These are phyloP conservation scores for Philonicus albiceps DNA, from an alignment of 2,888 invertebrate species.

Conservation along the genomic window DNA sequence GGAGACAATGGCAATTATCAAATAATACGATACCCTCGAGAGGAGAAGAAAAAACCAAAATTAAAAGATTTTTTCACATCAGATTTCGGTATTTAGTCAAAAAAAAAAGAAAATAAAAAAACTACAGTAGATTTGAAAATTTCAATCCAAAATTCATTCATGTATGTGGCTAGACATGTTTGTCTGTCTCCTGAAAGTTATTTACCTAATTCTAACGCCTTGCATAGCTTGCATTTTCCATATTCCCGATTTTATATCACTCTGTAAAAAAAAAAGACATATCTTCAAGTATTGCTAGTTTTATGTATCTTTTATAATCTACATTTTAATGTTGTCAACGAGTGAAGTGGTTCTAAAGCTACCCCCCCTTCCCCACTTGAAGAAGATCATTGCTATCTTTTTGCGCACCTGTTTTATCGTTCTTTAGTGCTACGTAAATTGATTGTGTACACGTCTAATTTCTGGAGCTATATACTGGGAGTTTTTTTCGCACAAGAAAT, in stretches of 20 bases:
- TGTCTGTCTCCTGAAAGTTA: not conserved
- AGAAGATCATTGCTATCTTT: not conserved
- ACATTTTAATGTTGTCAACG: not conserved
- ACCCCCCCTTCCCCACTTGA: not conserved
- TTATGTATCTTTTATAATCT: not conserved
- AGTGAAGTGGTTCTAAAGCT: not conserved
- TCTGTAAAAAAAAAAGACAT: not conserved
- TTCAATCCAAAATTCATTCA: slow-evolving; percentile 42
- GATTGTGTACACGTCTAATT: not conserved
- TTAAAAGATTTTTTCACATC: slow-evolving; percentile 86
- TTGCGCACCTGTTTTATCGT: not conserved
- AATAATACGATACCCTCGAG: slow-evolving; percentile 74
- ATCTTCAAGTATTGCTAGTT: slow-evolving; percentile 5
- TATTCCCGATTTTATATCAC: not conserved
- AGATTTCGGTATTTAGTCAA: slow-evolving; percentile 75
- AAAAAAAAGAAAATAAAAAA: not conserved
- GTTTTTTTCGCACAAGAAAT: not conserved
- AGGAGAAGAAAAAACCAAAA: slow-evolving; percentile 79
- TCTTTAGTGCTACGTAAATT: not conserved
- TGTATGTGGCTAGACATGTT: slow-evolving; percentile 12
- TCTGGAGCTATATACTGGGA: not conserved
- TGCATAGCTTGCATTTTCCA: not conserved
- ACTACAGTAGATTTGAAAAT: not conserved
- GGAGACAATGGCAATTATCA: slow-evolving; percentile 62
- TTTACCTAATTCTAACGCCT: not conserved